A percentile compares a stretch with the other conserved stretches of the same genome.
phyloP scores from a whole-genome alignment of 2,888 invertebrate genomes.

The Cynaeus angustus region DNA sequence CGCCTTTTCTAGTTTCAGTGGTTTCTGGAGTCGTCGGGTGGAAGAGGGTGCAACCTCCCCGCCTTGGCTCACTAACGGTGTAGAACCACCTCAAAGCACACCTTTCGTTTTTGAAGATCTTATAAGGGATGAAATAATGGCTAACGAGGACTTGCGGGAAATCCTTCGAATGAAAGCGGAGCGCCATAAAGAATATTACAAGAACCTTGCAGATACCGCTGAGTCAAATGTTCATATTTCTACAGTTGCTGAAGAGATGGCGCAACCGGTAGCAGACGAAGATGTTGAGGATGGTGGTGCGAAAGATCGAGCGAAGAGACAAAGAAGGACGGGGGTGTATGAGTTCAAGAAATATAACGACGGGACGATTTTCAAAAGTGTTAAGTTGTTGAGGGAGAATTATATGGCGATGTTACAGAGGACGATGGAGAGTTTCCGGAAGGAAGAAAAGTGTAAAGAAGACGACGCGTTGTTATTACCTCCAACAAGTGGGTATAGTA shows the following conservation, averaged over 20 bases:
- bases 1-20: constrained; percentile 64
- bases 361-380: constrained; percentile 63
- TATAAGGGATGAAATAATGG: constrained; percentile 33
- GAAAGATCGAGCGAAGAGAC: constrained; percentile 56
- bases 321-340: constrained; percentile 67
- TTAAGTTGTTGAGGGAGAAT: constrained; percentile 65
- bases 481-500: constrained; percentile 68
- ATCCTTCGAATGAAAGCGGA: constrained; percentile 64
- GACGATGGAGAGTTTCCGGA: constrained; percentile 56
- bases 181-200: constrained; percentile 65
- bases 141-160: constrained; percentile 58
- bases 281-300: constrained; percentile 31
- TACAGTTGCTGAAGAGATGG: constrained; percentile 55
- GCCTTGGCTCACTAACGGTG: constrained; percentile 63
- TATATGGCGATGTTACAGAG: constrained; percentile 66
- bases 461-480: constrained; percentile 62
- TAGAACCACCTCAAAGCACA: constrained; percentile 43
- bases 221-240: constrained; percentile 44
- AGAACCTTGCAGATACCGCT: constrained; percentile 55
- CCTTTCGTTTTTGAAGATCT: constrained; percentile 19
- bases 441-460: constrained; percentile 25
- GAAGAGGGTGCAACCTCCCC: constrained; percentile 59
- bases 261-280: constrained; percentile 50
- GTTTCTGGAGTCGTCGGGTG: constrained; percentile 65
- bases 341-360: constrained; percentile 50